Percentiles rank a stretch among this genome's conserved stretches.
These are phyloP conservation scores for Prosapia bicincta DNA, from an alignment of 2,888 invertebrate genomes.

Conservation along the genomic window DNA sequence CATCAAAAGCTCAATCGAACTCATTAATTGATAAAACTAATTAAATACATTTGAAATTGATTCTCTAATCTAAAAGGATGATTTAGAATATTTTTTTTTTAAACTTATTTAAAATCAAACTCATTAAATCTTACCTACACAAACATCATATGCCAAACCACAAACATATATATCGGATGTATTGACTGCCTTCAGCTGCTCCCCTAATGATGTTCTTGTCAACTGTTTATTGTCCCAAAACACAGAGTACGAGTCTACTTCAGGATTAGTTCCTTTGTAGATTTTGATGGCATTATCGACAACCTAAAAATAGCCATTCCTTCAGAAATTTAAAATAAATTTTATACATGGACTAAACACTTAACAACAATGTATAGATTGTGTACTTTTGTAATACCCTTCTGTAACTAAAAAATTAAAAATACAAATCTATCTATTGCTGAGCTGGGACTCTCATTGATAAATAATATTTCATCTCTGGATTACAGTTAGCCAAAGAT, in stretches of 20 bases:
- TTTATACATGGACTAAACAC: too few relatives aligned
- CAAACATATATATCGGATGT: slow-evolving; percentile 93
- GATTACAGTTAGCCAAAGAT: too few relatives aligned
- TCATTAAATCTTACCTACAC: slow-evolving; percentile 64
- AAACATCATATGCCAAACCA: slow-evolving; percentile 93
- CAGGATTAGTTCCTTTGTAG: slow-evolving; percentile 89
- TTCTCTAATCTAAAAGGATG: background rate
- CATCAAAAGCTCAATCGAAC: too few relatives aligned
- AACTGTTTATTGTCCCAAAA: slow-evolving; percentile 97
- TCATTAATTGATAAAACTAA: background rate
- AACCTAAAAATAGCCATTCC: too few relatives aligned
- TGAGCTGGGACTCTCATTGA: too few relatives aligned
- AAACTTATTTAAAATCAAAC: background rate
- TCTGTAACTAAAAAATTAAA: too few relatives aligned
- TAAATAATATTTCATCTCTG: too few relatives aligned
- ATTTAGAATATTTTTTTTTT: background rate
- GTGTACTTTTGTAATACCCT: too few relatives aligned
- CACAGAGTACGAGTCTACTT: slow-evolving; percentile 96
- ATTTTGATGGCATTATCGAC: slow-evolving; percentile 73
- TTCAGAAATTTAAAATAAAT: too few relatives aligned
- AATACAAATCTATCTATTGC: too few relatives aligned
- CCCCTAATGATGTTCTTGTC: slow-evolving; percentile 78
- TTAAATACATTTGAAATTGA: background rate
- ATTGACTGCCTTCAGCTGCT: slow-evolving; percentile 71
- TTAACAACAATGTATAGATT: too few relatives aligned